Conservation (phyloP, 2,888 invertebrate genomes). For the Isotomurus palustris region DNA sequence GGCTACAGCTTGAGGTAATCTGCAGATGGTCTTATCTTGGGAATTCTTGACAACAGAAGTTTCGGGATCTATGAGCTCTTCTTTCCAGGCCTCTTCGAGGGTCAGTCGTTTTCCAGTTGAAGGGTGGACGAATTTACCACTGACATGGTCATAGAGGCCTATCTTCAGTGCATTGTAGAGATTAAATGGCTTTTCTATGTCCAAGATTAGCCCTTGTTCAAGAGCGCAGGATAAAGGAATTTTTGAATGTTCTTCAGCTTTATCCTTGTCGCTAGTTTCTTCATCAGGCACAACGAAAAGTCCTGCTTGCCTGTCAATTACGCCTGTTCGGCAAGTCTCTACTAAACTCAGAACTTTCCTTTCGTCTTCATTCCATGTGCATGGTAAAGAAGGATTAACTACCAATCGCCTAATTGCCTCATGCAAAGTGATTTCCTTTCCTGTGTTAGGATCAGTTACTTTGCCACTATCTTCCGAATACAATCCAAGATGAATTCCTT, state of each 20-base stretch:
- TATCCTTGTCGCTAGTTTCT: slow-evolving; percentile 44
- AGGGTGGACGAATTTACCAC: slow-evolving; percentile 69
- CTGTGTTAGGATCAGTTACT: slow-evolving; percentile 73
- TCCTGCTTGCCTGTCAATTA: slow-evolving; percentile 70
- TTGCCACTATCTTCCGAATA: slow-evolving; percentile 77
- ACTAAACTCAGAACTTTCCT: slow-evolving; percentile 68
- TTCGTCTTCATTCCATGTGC: slow-evolving; percentile 67
- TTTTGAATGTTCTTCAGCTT: slow-evolving; percentile 37
- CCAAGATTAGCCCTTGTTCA: slow-evolving; percentile 71
- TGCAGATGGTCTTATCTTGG: slow-evolving; percentile 64
- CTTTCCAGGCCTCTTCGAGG: slow-evolving; percentile 66
- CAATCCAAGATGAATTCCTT: slow-evolving; percentile 78
- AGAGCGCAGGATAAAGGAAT: slow-evolving; percentile 64
- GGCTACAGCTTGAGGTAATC: slow-evolving; percentile 66
- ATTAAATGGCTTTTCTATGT: slow-evolving; percentile 72
- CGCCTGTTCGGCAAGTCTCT: slow-evolving; percentile 73
- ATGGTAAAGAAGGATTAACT: slow-evolving; percentile 72
- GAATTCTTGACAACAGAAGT: slow-evolving; percentile 69
- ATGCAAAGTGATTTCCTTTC: slow-evolving; percentile 72
- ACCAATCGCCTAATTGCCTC: slow-evolving; percentile 76
- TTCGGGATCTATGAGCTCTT: slow-evolving; percentile 71
- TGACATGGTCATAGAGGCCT: slow-evolving; percentile 67
- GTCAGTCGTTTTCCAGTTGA: slow-evolving; percentile 68
- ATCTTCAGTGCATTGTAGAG: slow-evolving; percentile 73
- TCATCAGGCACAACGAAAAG: slow-evolving; percentile 64